These are phyloP conservation scores for Mythimna albipuncta DNA, from an alignment of 2,888 invertebrate genomes.

Conservation along the genomic window DNA sequence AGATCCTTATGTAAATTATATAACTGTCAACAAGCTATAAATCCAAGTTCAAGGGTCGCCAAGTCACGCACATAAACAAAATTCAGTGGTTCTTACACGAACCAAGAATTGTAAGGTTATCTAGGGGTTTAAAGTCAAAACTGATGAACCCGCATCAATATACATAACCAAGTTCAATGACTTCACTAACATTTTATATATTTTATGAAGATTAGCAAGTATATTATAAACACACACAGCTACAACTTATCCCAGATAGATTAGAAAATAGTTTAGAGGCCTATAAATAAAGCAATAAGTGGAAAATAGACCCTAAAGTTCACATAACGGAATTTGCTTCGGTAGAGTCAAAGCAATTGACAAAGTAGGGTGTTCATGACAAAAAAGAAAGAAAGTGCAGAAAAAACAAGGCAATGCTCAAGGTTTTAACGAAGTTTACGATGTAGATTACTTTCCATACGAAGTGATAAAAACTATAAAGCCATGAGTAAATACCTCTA, in stretches of 20 bases:
- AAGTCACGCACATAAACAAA: slow-evolving; percentile 14
- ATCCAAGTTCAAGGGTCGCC: slow-evolving; percentile 35
- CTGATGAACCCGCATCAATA: slow-evolving; percentile 41
- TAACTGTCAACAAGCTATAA: slow-evolving; percentile 17
- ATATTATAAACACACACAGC: slow-evolving; percentile 1
- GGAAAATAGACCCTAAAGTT: slow-evolving; percentile 38
- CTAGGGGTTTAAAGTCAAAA: slow-evolving; percentile 38
- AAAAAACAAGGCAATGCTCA: not conserved
- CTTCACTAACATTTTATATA: slow-evolving; percentile 29
- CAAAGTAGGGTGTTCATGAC: slow-evolving; percentile 4
- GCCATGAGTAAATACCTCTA: not conserved
- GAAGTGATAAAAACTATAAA: slow-evolving; percentile 23
- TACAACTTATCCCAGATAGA: slow-evolving; percentile 6
- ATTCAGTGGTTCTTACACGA: slow-evolving; percentile 14
- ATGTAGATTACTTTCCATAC: slow-evolving; percentile 17
- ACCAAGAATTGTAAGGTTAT: slow-evolving; percentile 47
- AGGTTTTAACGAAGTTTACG: slow-evolving; percentile 9
- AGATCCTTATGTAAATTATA: slow-evolving; percentile 21
- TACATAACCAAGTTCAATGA: slow-evolving; percentile 45
- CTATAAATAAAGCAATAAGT: slow-evolving; percentile 34
- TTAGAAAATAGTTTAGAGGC: slow-evolving; percentile 16
- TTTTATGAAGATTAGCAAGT: slow-evolving; percentile 16
- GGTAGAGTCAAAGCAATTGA: slow-evolving; percentile 17
- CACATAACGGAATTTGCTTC: slow-evolving; percentile 28
- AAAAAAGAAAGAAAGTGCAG: slow-evolving; percentile 4